These are phyloP conservation scores for Spilosoma lubricipeda DNA, from an alignment of 2,888 invertebrate genomes.

Conservation along the genomic window DNA sequence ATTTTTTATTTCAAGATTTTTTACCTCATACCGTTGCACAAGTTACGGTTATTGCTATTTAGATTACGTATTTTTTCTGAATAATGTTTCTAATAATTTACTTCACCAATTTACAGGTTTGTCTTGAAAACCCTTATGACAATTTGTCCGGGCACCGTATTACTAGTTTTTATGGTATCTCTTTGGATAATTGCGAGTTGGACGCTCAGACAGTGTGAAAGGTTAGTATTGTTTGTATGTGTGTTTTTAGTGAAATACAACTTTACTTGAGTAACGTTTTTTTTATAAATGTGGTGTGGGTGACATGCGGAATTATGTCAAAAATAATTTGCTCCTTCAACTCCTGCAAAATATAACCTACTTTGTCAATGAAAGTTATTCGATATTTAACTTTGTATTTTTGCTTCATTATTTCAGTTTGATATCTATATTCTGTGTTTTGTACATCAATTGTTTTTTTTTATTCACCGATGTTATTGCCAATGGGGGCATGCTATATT, in stretches of 20 bases:
- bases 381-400: conserved; percentile 58
- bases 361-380: conserved; percentile 34
- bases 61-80: neutral
- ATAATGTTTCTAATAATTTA: conserved; percentile 1
- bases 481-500: conserved; percentile 79
- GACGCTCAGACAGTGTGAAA: conserved; percentile 99
- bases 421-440: conserved; percentile 62
- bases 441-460: conserved; percentile 59
- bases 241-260: conserved; percentile 49
- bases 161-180: conserved; percentile 99
- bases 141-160: conserved; percentile 98
- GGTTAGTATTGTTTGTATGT: conserved; percentile 88
- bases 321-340: conserved; percentile 49
- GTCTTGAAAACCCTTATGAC: conserved; percentile 99
- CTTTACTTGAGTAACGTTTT: conserved; percentile 18
- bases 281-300: conserved; percentile 41
- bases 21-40: neutral
- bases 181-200: conserved; percentile 99
- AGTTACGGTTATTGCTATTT: neutral
- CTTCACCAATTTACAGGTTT: conserved; percentile 85
- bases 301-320: conserved; percentile 25
- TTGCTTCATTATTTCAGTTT: conserved; percentile 70
- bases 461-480: conserved; percentile 71
- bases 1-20: neutral
- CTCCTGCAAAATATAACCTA: conserved; percentile 34